phyloP scores from a whole-genome alignment of 2,888 invertebrate species.

The Brenthis ino region DNA sequence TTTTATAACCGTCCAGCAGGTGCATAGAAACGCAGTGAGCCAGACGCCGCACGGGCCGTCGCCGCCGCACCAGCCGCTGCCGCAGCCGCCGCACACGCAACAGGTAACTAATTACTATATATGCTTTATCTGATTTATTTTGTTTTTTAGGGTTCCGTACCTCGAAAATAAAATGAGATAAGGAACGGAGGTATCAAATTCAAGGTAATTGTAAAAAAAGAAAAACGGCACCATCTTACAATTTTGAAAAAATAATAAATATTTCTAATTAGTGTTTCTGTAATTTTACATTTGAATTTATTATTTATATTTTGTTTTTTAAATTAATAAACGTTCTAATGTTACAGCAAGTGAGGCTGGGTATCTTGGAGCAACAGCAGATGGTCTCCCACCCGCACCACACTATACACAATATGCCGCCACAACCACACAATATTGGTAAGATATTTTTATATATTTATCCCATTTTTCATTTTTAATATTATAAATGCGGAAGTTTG shows the following conservation, averaged over 20 bases:
- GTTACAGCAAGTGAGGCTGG: constrained; percentile 58
- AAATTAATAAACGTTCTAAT: not conserved
- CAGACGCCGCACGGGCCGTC: constrained; percentile 59
- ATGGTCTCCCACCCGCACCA: constrained; percentile 63
- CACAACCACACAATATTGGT: constrained; percentile 67
- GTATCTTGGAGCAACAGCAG: constrained; percentile 59
- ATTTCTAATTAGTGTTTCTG: too few relatives aligned
- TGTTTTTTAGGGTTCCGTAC: not conserved
- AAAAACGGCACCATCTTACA: too few relatives aligned
- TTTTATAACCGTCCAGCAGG: constrained; percentile 28
- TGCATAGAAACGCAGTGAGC: constrained; percentile 39
- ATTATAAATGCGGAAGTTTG: too few relatives aligned
- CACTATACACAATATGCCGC: constrained; percentile 66
- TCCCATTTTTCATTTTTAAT: too few relatives aligned
- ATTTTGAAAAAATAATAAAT: too few relatives aligned
- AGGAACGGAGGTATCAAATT: too few relatives aligned
- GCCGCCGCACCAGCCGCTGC: constrained; percentile 50
- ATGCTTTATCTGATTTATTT: not conserved
- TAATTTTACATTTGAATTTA: too few relatives aligned
- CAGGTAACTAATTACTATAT: constrained; percentile 39
- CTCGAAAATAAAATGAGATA: too few relatives aligned
- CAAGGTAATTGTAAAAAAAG: too few relatives aligned
- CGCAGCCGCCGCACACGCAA: constrained; percentile 46
- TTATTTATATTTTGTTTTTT: not conserved
- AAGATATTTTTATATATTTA: too few relatives aligned